These are phyloP conservation scores for Lateolabrax maculatus DNA, from an alignment of 2,797 vertebrate genomes.

Conservation along the genomic window DNA sequence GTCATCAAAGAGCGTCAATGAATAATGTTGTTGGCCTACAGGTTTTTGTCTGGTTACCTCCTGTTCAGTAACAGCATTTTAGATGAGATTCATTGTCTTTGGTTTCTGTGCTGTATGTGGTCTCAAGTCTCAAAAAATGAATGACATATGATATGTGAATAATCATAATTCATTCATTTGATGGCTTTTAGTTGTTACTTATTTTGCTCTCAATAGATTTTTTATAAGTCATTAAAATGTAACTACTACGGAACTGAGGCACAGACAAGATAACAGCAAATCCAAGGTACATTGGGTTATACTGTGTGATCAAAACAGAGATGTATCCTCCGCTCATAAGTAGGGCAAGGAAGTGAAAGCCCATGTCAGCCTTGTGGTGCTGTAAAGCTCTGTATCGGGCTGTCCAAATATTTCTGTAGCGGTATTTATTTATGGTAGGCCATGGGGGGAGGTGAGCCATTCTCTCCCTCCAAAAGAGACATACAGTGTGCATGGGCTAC, in stretches of 20 bases:
- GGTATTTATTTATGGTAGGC: slow-evolving; percentile 83
- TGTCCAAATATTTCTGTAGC: slow-evolving; percentile 83
- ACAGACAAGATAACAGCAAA: slow-evolving; percentile 29
- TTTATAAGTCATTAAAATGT: slow-evolving; percentile 31
- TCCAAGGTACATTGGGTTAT: slow-evolving; percentile 25
- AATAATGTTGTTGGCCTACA: slow-evolving; percentile 36
- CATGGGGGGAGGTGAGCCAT: slow-evolving; percentile 69
- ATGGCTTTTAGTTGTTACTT: slow-evolving; percentile 14
- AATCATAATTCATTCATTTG: slow-evolving; percentile 22
- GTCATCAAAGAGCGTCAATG: slow-evolving; percentile 28
- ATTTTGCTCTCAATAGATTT: slow-evolving; percentile 38
- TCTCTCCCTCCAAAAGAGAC: slow-evolving; percentile 70
- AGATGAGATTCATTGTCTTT: slow-evolving; percentile 31
- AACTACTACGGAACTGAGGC: slow-evolving; percentile 4
- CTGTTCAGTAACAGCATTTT: slow-evolving; percentile 28
- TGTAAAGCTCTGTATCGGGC: slow-evolving; percentile 71
- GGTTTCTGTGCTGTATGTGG: slow-evolving; percentile 17
- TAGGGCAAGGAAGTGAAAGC: slow-evolving; percentile 78
- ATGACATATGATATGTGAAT: slow-evolving; percentile 11
- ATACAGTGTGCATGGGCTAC: slow-evolving; percentile 65
- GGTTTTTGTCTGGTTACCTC: slow-evolving; percentile 39
- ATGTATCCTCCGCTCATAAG: slow-evolving; percentile 67
- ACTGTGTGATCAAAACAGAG: slow-evolving; percentile 62
- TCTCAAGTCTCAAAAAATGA: neutral
- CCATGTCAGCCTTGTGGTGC: slow-evolving; percentile 69